These are phyloP conservation scores for Ornithorhynchus anatinus DNA, from an alignment of 2,113 vertebrate genomes.

Conservation along the genomic window DNA sequence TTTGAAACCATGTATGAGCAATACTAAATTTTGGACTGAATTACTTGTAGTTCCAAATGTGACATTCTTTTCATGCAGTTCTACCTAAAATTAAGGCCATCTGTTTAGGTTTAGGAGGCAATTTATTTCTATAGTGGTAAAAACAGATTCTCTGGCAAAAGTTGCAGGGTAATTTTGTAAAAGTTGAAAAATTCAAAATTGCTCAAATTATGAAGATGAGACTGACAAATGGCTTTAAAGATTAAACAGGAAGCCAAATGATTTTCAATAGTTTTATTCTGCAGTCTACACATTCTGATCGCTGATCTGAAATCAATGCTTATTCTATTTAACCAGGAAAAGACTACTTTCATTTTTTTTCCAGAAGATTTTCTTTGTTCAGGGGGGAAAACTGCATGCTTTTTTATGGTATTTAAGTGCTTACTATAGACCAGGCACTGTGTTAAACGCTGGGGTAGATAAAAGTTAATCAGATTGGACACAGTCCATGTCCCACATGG, in stretches of 20 bases:
- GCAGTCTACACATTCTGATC: not conserved
- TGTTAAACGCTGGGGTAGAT: too few species aligned
- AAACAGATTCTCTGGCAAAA: slow-evolving; percentile 1
- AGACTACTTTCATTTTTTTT: too few species aligned
- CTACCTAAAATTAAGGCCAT: slow-evolving; percentile 28
- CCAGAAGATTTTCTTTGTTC: too few species aligned
- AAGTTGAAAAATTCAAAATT: not conserved
- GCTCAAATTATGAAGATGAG: not conserved
- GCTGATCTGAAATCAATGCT: not conserved
- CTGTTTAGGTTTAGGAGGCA: slow-evolving; percentile 20
- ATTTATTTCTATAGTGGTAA: not conserved
- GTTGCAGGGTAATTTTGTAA: slow-evolving; percentile 5
- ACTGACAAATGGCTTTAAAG: not conserved
- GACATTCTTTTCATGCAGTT: slow-evolving; percentile 10
- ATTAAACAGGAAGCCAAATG: not conserved
- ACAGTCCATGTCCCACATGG: too few species aligned
- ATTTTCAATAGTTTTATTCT: not conserved
- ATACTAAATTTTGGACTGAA: not conserved
- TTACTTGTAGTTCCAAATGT: not conserved
- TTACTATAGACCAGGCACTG: too few species aligned
- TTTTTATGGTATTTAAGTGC: too few species aligned
- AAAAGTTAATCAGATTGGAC: too few species aligned
- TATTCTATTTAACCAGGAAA: not conserved
- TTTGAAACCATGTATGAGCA: slow-evolving; percentile 3
- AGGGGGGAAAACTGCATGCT: too few species aligned